Conservation (phyloP, 2,888 invertebrate genomes). For the Deilephila elpenor region DNA sequence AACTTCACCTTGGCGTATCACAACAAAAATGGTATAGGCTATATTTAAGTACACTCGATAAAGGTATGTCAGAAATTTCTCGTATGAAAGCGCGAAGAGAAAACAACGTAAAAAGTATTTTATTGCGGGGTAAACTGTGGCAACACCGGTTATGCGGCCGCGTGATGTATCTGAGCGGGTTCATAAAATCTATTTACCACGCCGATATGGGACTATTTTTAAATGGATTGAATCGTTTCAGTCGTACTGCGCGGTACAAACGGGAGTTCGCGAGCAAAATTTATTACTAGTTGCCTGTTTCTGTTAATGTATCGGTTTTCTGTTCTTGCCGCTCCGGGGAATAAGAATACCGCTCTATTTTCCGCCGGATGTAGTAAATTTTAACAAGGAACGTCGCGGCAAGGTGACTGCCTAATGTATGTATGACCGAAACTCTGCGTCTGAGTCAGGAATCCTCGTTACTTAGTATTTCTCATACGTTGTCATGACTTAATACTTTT, state of each 20-base stretch:
- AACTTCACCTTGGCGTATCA: no score
- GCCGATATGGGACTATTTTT: slow-evolving; percentile 27
- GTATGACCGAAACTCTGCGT: no score
- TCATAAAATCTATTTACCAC: slow-evolving; percentile 26
- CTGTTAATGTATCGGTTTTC: neutral
- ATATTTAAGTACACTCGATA: neutral
- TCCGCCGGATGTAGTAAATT: neutral
- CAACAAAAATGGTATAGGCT: no score
- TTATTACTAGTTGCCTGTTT: slow-evolving; percentile 19
- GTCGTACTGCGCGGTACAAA: slow-evolving; percentile 20
- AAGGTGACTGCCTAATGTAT: neutral
- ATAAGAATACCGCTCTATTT: neutral
- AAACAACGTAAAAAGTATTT: slow-evolving; percentile 10
- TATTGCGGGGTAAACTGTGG: slow-evolving; percentile 5
- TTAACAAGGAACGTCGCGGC: neutral
- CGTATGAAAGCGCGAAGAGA: neutral
- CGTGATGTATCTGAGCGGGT: slow-evolving; percentile 24
- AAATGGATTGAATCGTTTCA: slow-evolving; percentile 23
- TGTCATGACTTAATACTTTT: no score
- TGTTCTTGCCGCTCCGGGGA: neutral
- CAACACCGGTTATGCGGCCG: slow-evolving; percentile 15
- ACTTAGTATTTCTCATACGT: no score
- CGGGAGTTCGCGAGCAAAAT: slow-evolving; percentile 16
- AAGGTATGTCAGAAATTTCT: neutral
- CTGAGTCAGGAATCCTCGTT: no score